A percentile compares a stretch with the other conserved stretches of the same genome.
phyloP scores from a whole-genome alignment of 2,113 vertebrate genomes.

The Lampris incognitus region DNA sequence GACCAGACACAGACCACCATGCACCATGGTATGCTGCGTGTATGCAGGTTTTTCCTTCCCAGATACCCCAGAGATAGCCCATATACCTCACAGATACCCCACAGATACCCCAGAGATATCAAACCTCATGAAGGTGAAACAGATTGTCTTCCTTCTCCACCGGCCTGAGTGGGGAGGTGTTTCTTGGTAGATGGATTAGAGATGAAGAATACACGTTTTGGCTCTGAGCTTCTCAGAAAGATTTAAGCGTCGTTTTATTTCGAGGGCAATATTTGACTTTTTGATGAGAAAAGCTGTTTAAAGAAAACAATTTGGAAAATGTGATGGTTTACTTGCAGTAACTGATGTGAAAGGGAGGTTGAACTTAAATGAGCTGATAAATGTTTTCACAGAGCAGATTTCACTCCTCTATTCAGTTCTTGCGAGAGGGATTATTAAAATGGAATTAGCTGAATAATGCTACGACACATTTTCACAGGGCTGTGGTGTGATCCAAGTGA shows the following conservation, averaged over 20 bases:
- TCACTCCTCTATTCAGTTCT: constrained; percentile 18
- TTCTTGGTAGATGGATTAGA: too few relatives aligned
- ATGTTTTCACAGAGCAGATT: constrained; percentile 14
- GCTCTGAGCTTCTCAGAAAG: background rate
- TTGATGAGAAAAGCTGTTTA: background rate
- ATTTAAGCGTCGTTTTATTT: background rate
- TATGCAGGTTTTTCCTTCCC: too few relatives aligned
- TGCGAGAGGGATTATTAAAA: constrained; percentile 19
- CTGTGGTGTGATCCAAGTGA: constrained; percentile 10
- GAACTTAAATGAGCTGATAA: background rate
- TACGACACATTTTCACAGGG: background rate
- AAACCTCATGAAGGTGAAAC: background rate
- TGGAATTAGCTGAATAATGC: constrained; percentile 28
- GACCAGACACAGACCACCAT: too few relatives aligned
- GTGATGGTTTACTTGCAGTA: background rate
- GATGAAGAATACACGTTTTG: too few relatives aligned
- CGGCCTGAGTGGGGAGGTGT: too few relatives aligned
- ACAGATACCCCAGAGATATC: too few relatives aligned
- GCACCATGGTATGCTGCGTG: too few relatives aligned
- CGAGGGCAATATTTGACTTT: background rate
- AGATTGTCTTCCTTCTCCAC: background rate
- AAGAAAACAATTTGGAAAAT: background rate
- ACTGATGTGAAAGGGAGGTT: background rate
- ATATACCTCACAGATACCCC: too few relatives aligned
- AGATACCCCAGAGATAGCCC: too few relatives aligned